Conservation (phyloP, 1,140 invertebrate genomes). For the Zaprionus lachaisei region DNA sequence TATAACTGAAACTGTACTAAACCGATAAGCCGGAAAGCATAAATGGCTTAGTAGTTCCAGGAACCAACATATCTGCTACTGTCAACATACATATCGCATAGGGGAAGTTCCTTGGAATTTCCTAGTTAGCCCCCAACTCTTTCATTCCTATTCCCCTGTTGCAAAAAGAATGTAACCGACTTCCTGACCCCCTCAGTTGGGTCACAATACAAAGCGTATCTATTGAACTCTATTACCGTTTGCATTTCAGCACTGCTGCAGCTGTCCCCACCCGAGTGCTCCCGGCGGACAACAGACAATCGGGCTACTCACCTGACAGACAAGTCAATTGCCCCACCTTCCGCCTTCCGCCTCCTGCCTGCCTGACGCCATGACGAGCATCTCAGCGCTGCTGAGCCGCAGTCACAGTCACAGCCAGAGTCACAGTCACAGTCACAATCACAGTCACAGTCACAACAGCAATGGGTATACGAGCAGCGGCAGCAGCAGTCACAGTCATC, state of each 20-base stretch:
- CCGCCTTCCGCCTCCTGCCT: not conserved
- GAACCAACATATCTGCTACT: not conserved
- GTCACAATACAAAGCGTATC: constrained; percentile 64
- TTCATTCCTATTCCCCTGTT: not conserved
- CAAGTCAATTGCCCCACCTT: not conserved
- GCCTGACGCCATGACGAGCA: constrained; percentile 59
- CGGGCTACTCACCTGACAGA: constrained; percentile 59
- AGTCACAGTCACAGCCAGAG: constrained; percentile 60
- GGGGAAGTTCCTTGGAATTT: not conserved
- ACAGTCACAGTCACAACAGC: constrained; percentile 60
- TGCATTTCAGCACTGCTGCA: constrained; percentile 60
- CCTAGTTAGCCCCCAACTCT: not conserved
- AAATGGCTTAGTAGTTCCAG: not conserved
- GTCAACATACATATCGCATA: not conserved
- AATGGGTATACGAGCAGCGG: constrained; percentile 64
- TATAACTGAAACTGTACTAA: not conserved
- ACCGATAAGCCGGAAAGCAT: not conserved
- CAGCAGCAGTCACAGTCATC: constrained; percentile 71
- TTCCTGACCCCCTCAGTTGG: not conserved
- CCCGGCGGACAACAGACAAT: constrained; percentile 33
- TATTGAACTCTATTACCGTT: constrained; percentile 74
- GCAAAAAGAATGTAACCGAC: not conserved
- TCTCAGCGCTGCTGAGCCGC: constrained; percentile 69
- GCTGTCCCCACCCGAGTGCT: constrained; percentile 12
- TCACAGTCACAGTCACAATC: constrained; percentile 44